Evolutionary conservation across 2,113 vertebrate genomes (phyloP).

Genomic region (Colinus virginianus): DNA sequence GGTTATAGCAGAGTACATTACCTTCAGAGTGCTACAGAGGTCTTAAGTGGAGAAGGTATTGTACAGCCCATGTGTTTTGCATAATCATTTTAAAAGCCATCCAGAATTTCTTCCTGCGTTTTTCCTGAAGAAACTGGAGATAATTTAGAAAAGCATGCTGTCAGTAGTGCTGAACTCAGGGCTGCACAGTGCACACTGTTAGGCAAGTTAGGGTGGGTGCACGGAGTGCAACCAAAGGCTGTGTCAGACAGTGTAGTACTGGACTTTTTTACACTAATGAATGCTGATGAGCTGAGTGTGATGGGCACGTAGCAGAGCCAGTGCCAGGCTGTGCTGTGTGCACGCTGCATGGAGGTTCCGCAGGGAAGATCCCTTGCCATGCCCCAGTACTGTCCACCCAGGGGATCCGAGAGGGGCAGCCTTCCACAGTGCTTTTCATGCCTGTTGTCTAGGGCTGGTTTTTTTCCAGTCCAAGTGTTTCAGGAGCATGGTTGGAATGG

Average conservation of each 20-base stretch:
- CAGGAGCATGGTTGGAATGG: background rate
- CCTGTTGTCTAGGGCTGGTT: background rate
- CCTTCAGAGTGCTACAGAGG: background rate
- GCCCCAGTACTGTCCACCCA: background rate
- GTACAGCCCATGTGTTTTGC: conserved; percentile 20
- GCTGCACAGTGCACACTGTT: background rate
- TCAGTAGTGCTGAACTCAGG: background rate
- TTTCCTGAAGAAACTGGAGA: background rate
- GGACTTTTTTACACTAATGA: background rate
- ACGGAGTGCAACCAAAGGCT: background rate
- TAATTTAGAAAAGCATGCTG: background rate
- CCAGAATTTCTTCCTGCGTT: background rate
- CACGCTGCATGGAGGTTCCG: background rate
- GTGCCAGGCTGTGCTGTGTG: background rate
- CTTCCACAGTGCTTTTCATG: background rate
- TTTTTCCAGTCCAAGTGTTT: background rate
- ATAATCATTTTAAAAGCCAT: conserved; percentile 1
- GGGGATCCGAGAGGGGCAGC: background rate
- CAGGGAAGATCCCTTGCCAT: background rate
- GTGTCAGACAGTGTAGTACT: background rate
- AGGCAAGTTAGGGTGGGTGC: fast-evolving
- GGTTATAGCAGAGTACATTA: background rate
- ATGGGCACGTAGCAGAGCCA: background rate
- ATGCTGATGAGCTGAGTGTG: background rate
- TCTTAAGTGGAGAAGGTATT: conserved; percentile 25